These are phyloP conservation scores for Nycticebus coucang DNA, from an alignment of 2,113 vertebrate genomes.

Conservation along the genomic window DNA sequence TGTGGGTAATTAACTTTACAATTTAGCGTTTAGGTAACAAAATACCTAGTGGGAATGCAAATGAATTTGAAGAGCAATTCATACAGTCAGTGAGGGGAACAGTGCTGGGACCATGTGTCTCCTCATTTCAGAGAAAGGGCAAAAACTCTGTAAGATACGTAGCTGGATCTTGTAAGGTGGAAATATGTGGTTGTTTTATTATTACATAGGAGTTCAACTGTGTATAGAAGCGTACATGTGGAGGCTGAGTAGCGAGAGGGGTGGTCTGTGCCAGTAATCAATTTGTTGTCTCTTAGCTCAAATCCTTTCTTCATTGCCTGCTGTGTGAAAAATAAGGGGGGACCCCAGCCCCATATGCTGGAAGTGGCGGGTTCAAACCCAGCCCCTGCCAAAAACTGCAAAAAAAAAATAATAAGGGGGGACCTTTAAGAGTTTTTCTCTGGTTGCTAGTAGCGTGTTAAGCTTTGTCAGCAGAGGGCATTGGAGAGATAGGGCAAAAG, in stretches of 20 bases:
- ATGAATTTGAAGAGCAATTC: neutral
- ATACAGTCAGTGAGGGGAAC: fast-evolving
- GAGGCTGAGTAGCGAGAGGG: neutral
- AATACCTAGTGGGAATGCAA: fast-evolving
- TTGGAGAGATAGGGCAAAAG: neutral
- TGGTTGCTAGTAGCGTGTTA: fast-evolving
- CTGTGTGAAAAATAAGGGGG: neutral
- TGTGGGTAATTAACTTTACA: neutral
- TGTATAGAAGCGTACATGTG: neutral
- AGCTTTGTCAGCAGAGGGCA: neutral
- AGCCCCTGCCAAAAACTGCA: no score
- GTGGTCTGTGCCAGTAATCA: fast-evolving
- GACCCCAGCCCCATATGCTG: no score
- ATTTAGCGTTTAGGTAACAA: neutral
- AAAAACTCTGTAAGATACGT: fast-evolving
- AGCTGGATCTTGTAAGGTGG: neutral
- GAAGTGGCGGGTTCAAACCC: no score
- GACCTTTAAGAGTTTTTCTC: neutral
- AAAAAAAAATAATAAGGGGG: neutral
- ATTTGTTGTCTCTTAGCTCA: neutral
- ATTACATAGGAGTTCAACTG: fast-evolving
- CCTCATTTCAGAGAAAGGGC: neutral
- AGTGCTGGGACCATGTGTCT: fast-evolving
- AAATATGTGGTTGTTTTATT: fast-evolving
- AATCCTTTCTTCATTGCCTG: fast-evolving